Evolutionary conservation across 1,140 invertebrate species (phyloP).

Genomic region (Paraescarpia echinospica): DNA sequence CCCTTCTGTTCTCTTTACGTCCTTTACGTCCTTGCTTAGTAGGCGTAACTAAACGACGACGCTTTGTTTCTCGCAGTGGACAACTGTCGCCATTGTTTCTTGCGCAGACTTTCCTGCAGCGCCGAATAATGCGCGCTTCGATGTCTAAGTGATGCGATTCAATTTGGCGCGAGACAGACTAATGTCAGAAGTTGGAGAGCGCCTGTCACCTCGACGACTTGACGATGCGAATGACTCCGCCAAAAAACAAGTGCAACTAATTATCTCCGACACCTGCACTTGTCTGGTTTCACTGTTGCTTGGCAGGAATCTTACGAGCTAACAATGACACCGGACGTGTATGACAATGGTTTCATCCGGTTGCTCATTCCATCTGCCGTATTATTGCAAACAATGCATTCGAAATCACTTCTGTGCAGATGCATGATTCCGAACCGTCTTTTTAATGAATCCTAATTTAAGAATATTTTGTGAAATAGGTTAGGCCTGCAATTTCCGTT

Average conservation of each 20-base stretch:
- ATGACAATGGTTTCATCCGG: neutral
- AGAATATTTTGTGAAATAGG: neutral
- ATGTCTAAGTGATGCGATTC: neutral
- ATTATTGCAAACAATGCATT: neutral
- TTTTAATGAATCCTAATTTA: neutral
- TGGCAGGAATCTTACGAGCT: neutral
- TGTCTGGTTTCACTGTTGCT: neutral
- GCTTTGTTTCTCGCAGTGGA: neutral
- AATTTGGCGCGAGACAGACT: neutral
- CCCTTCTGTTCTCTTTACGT: too few species aligned
- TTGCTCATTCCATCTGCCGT: neutral
- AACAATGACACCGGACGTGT: neutral
- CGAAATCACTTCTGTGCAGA: neutral
- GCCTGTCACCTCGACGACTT: neutral
- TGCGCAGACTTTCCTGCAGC: neutral
- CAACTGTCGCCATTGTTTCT: neutral
- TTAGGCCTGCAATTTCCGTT: neutral
- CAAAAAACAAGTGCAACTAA: neutral
- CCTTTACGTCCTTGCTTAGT: neutral
- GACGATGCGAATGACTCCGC: neutral
- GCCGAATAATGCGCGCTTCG: neutral
- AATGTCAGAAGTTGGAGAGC: neutral
- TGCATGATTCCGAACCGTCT: neutral
- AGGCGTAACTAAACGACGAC: too few species aligned
- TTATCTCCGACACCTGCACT: neutral